Evolutionary conservation across 35 echinoderm and acorn worm genomes (phyloP).

Genomic region (Lytechinus pictus): DNA sequence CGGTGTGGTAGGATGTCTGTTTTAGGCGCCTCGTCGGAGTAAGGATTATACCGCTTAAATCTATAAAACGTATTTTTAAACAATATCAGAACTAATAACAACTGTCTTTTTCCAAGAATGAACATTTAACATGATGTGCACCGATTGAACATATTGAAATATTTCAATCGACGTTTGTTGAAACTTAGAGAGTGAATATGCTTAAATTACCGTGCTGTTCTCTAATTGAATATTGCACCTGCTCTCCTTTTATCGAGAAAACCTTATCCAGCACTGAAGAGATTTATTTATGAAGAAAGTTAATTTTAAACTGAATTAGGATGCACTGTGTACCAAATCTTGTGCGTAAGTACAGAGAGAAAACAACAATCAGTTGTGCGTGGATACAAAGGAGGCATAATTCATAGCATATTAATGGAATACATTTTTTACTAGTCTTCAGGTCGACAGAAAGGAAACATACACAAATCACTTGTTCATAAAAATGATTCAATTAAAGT

Average conservation of each 20-base stretch:
- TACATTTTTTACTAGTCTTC: no score
- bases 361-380: no score
- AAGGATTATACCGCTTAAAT: neutral
- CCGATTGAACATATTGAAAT: neutral
- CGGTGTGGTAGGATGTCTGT: neutral
- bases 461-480: no score
- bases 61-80: neutral
- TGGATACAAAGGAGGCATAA: no score
- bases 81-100: neutral
- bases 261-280: neutral
- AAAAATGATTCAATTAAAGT: no score
- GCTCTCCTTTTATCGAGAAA: neutral
- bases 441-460: no score
- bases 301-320: neutral
- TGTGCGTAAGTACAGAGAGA: neutral
- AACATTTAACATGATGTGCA: neutral
- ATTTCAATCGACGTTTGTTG: neutral
- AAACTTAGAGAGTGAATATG: neutral
- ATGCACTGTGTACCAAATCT: neutral
- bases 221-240: neutral
- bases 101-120: neutral
- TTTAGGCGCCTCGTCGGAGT: neutral
- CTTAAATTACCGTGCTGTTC: neutral
- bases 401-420: no score
- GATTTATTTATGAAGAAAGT: neutral